phyloP scores from a whole-genome alignment of 1,140 invertebrate species.

The Portunus trituberculatus region DNA sequence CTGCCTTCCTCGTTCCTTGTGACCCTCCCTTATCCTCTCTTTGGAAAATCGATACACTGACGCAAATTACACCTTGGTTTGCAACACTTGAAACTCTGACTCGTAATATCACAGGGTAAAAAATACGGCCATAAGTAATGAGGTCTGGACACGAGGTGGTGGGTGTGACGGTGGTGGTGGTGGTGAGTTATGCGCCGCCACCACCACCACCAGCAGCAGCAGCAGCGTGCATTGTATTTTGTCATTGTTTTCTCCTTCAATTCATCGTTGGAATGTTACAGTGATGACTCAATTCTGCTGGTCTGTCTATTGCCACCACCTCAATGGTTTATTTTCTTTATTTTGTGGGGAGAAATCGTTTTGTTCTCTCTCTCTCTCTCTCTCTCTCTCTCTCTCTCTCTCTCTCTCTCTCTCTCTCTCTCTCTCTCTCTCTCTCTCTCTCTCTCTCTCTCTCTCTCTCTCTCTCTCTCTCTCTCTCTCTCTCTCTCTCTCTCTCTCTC shows the following conservation, averaged over 20 bases:
- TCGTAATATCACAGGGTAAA: too few relatives aligned
- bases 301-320: neutral
- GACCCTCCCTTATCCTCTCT: too few relatives aligned
- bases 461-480: neutral
- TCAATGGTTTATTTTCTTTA: neutral
- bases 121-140: too few relatives aligned
- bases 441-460: constrained; percentile 20
- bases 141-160: too few relatives aligned
- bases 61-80: too few relatives aligned
- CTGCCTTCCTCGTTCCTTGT: too few relatives aligned
- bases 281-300: neutral
- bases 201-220: too few relatives aligned
- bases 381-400: neutral
- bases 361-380: neutral
- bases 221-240: too few relatives aligned
- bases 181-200: too few relatives aligned
- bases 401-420: constrained; percentile 20
- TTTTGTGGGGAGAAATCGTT: neutral
- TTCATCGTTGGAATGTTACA: neutral
- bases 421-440: neutral
- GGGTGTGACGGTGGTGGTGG: too few relatives aligned
- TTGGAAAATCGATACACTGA: too few relatives aligned
- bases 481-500: constrained; percentile 11
- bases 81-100: too few relatives aligned
- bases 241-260: neutral